These are phyloP conservation scores for Anolis sagrei DNA, from an alignment of 2,113 vertebrate genomes.

Conservation along the genomic window DNA sequence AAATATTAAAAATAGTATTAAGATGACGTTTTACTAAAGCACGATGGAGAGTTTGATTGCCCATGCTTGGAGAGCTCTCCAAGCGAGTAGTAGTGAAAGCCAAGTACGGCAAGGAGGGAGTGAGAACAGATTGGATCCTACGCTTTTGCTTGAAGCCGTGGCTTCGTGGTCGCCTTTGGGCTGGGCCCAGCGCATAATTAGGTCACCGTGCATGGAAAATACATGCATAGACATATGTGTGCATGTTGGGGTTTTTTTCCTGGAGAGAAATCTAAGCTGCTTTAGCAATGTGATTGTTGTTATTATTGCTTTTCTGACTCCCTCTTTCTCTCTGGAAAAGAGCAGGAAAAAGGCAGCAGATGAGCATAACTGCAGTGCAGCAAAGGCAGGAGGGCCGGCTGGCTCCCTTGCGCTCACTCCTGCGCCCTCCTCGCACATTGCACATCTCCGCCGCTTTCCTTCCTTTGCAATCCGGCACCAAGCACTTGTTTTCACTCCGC, in stretches of 20 bases:
- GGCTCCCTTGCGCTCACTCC: neutral
- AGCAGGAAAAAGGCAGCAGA: slow-evolving; percentile 20
- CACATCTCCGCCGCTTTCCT: neutral
- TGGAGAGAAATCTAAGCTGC: neutral
- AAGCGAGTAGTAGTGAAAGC: too few species aligned
- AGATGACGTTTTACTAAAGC: too few species aligned
- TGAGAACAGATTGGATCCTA: too few species aligned
- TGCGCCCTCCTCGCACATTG: neutral
- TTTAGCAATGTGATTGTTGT: neutral
- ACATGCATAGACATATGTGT: neutral
- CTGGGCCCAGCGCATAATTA: neutral
- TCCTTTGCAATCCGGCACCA: neutral
- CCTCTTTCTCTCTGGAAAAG: neutral
- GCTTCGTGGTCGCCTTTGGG: neutral
- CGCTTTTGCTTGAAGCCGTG: neutral
- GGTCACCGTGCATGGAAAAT: neutral
- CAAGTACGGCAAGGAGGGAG: neutral
- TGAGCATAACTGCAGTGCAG: slow-evolving; percentile 57
- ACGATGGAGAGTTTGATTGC: too few species aligned
- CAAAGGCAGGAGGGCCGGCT: neutral
- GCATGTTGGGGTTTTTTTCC: neutral
- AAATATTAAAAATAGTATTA: too few species aligned
- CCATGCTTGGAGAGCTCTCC: too few species aligned
- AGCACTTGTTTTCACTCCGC: neutral
- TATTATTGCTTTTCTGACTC: too few species aligned